phyloP scores from a whole-genome alignment of 2,888 invertebrate species.

The Xestoiulus laeticollis region DNA sequence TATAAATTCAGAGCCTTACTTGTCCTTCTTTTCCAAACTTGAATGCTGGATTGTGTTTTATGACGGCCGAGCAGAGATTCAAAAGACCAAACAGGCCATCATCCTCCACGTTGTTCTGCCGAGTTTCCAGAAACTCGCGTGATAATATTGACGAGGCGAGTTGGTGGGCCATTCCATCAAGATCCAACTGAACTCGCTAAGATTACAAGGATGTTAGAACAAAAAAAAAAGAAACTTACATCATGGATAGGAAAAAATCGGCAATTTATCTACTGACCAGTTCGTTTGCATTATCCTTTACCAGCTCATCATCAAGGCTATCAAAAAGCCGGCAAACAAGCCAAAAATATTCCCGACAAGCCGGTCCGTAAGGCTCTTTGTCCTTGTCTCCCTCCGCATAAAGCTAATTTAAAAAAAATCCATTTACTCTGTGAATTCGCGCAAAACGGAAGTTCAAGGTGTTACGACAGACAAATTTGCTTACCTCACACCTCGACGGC shows the following conservation, averaged over 20 bases:
- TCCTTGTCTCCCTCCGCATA: slow-evolving; percentile 67
- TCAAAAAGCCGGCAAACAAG: slow-evolving; percentile 87
- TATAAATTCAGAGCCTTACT: slow-evolving; percentile 55
- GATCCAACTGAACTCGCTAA: slow-evolving; percentile 66
- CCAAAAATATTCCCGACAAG: slow-evolving; percentile 95
- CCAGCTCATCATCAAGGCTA: slow-evolving; percentile 80
- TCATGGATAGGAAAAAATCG: not conserved
- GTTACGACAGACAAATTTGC: not conserved
- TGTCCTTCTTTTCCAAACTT: slow-evolving; percentile 82
- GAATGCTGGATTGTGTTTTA: slow-evolving; percentile 88
- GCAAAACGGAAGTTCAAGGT: not conserved
- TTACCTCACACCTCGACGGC: slow-evolving; percentile 69
- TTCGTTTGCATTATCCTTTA: slow-evolving; percentile 66
- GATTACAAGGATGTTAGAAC: not conserved
- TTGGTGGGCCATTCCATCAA: slow-evolving; percentile 75
- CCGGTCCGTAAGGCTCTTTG: slow-evolving; percentile 94
- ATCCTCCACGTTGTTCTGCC: slow-evolving; percentile 84
- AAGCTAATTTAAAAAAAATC: not conserved
- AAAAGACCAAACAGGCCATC: slow-evolving; percentile 89
- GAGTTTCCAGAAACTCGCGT: slow-evolving; percentile 83
- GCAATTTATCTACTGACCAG: not conserved
- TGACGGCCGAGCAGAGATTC: slow-evolving; percentile 83
- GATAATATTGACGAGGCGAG: slow-evolving; percentile 78
- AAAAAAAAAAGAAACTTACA: not conserved
- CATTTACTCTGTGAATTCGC: not conserved